A percentile compares a stretch with the other conserved stretches of the same genome.
phyloP scores from a whole-genome alignment of 2,113 vertebrate species.

The Chitala chitala region DNA sequence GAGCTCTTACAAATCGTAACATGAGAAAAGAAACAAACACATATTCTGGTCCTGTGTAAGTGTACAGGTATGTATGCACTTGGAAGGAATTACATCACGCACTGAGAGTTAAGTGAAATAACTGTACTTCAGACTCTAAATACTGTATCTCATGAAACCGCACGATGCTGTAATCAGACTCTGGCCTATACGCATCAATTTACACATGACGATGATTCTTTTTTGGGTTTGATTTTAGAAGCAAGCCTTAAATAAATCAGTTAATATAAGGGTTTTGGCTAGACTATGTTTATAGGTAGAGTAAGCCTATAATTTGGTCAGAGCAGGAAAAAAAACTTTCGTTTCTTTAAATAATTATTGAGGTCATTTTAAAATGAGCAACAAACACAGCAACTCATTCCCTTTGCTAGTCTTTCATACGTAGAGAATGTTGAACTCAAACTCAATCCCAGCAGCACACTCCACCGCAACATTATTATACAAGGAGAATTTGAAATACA shows the following conservation, averaged over 20 bases:
- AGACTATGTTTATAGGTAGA: slow-evolving; percentile 6
- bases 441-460: too few species aligned
- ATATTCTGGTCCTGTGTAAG: too few species aligned
- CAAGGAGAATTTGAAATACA: too few species aligned
- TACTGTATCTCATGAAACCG: not conserved
- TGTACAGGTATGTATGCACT: too few species aligned
- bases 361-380: too few species aligned
- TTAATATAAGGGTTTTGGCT: not conserved
- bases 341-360: not conserved
- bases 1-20: too few species aligned
- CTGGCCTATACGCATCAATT: not conserved
- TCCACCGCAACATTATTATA: too few species aligned
- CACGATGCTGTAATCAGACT: not conserved
- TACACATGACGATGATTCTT: not conserved
- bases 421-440: too few species aligned
- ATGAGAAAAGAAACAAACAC: too few species aligned
- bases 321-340: not conserved
- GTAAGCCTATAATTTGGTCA: not conserved
- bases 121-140: not conserved
- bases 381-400: too few species aligned
- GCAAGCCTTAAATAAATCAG: not conserved
- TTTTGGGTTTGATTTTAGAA: not conserved
- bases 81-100: not conserved
- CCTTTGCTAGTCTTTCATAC: too few species aligned
- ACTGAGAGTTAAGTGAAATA: not conserved